Base-by-base conservation (phyloP, 1,140 invertebrate genomes). In the Plectus sambesii region DNA sequence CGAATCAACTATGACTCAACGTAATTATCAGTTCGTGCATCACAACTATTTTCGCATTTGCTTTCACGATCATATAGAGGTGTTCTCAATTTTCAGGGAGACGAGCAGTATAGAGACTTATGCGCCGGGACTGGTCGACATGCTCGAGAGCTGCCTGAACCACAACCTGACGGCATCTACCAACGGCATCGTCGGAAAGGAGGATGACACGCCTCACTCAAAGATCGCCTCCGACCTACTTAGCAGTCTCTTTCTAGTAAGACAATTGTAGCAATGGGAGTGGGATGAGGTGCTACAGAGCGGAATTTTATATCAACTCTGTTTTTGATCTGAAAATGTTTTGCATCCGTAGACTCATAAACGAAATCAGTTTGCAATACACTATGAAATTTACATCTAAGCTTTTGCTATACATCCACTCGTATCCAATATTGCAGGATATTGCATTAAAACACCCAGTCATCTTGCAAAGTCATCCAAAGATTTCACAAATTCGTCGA, bases 161-260 rank as follows among this genome's bases (percentile, higher is more conserved):
- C 84, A 89, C 73, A 84, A 86, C 69, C 75, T 92, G 48, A 82
- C 84, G 69, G 82, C 84, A 1, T 76, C 80, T n/a, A 70, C 75
- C 36, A 72, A 76, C 37, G 29, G 35, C 3, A 26, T 48, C 12
- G 44, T 17, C 19, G 30, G 52, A 8, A 69, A 70, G 45, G 82
- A 85, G 73, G 82, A 84, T 63, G 86, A 90, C 73, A 85, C 87
- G 8, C 86, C 87, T 4, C 87, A 92, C 78, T 85, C 86, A 17
- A 92, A 92, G 75, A 90, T 93, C 62, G 85, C 85, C 5, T 84
- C 84, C 38, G 88, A 92, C 75, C 79, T 92, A 41, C 82, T 92
- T 59, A 87, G 85, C 42, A 88, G 85, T 73, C 81, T 93, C 69
- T 90, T 93, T 73, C 74, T 88, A 74, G 86, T 90, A 74, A 76